Evolutionary conservation across 2,113 vertebrate species (phyloP).

Genomic region (Hemiprocne comata): DNA sequence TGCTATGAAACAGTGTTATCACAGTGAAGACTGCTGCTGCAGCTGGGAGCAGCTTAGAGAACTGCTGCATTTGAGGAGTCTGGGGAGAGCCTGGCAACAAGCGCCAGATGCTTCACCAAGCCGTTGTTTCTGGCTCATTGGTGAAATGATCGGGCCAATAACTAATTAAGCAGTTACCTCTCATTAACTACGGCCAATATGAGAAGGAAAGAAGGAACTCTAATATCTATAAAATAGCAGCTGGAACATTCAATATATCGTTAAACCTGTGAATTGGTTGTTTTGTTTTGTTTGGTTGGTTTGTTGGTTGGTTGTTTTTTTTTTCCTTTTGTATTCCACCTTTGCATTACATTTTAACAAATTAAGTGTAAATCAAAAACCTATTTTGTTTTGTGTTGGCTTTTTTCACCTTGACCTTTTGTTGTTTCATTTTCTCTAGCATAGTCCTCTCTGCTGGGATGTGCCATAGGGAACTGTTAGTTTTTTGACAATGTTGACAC

Average conservation of each 20-base stretch:
- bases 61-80: background rate
- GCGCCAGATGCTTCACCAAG: background rate
- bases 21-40: background rate
- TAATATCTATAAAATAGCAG: background rate
- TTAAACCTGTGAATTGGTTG: background rate
- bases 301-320: no score
- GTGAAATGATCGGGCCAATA: background rate
- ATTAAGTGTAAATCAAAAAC: background rate
- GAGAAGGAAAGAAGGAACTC: background rate
- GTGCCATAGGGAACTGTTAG: background rate
- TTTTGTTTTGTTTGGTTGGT: no score
- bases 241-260: background rate
- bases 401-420: background rate
- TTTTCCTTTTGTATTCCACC: background rate
- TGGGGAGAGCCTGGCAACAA: background rate
- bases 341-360: background rate
- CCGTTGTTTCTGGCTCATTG: background rate
- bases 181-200: background rate
- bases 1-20: background rate
- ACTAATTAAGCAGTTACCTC: background rate
- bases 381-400: fast-evolving
- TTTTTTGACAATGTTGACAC: background rate
- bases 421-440: background rate
- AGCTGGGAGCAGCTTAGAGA: background rate
- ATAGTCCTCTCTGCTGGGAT: background rate